Evolutionary conservation across 2,888 invertebrate species (phyloP).

Genomic region (Agelastica alni): DNA sequence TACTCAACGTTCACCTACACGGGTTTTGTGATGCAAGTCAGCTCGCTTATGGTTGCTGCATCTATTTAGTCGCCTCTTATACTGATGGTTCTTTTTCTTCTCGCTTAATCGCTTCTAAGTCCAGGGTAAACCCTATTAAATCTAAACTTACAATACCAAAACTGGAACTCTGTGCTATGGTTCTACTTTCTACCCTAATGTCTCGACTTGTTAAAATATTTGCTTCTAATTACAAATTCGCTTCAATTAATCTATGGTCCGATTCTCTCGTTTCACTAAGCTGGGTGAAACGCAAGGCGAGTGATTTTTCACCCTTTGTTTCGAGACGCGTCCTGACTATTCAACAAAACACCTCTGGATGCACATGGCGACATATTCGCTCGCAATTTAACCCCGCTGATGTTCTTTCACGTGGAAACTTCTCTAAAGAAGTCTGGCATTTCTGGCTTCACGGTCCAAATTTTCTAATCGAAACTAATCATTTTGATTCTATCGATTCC

Average conservation of each 20-base stretch:
- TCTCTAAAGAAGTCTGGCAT: neutral
- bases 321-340: neutral
- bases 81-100: neutral
- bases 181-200: neutral
- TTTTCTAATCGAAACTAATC: neutral
- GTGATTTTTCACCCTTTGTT: too few relatives aligned
- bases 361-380: neutral
- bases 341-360: neutral
- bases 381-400: neutral
- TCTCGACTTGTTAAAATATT: neutral
- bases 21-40: neutral
- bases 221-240: neutral
- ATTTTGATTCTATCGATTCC: neutral
- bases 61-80: neutral
- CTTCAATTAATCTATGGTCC: neutral
- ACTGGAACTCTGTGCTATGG: neutral
- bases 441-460: neutral
- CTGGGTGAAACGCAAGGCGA: too few relatives aligned
- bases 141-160: neutral
- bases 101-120: neutral
- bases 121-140: neutral
- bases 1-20: neutral
- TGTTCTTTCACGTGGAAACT: neutral
- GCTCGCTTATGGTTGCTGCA: neutral
- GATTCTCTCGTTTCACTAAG: too few relatives aligned